These are phyloP conservation scores for Labeo calbasu DNA, from an alignment of 2,797 vertebrate species.

Conservation along the genomic window DNA sequence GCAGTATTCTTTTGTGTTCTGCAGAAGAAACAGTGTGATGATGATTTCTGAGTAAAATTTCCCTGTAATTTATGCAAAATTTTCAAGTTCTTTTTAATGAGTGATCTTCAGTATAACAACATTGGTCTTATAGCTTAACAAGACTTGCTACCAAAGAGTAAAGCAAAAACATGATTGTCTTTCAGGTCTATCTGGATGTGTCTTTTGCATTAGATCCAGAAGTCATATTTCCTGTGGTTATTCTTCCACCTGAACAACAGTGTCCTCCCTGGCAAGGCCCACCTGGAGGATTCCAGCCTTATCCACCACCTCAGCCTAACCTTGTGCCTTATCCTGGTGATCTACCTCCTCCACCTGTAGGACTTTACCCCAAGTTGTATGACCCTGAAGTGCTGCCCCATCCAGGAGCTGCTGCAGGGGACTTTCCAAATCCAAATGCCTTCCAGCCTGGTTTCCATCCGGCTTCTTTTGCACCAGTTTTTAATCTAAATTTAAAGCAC, in stretches of 20 bases:
- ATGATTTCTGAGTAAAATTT: not conserved
- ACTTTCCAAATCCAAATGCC: conserved; percentile 41
- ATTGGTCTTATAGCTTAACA: not conserved
- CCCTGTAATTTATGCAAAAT: not conserved
- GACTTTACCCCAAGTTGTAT: not conserved
- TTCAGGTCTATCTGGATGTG: conserved; percentile 59
- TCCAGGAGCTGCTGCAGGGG: conserved; percentile 40
- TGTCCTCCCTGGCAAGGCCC: conserved; percentile 27
- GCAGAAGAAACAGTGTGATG: no score
- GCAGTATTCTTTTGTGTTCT: no score
- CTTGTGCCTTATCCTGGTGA: conserved; percentile 23
- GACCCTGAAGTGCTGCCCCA: conserved; percentile 50
- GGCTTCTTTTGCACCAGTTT: conserved; percentile 4
- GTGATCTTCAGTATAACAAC: not conserved
- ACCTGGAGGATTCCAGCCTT: not conserved
- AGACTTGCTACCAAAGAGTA: not conserved
- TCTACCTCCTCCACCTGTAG: conserved; percentile 29
- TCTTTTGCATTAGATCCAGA: conserved; percentile 48
- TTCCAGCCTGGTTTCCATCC: conserved; percentile 19
- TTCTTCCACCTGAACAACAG: conserved; percentile 26
- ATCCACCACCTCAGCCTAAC: conserved; percentile 6
- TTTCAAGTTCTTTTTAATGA: not conserved
- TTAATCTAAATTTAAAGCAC: conserved; percentile 8
- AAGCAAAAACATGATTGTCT: conserved; percentile 6
- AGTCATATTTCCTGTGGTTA: conserved; percentile 47